phyloP scores from a whole-genome alignment of 2,888 invertebrate species.

The Caenorhabditis auriculariae region DNA sequence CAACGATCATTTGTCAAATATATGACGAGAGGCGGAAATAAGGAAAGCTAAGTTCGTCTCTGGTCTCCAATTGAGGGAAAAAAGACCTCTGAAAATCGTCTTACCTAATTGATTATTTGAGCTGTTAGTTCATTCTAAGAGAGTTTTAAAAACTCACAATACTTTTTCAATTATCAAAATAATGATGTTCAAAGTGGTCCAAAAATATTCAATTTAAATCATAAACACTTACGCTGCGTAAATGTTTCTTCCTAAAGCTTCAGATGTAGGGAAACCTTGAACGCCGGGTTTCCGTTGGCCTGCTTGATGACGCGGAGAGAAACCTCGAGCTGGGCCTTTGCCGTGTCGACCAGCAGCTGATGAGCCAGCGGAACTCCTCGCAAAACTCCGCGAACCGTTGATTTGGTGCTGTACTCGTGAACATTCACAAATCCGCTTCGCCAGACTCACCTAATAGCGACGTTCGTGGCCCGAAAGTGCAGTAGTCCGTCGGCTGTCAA shows the following conservation, averaged over 20 bases:
- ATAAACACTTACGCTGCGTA: not conserved
- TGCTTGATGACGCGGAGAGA: conserved; percentile 23
- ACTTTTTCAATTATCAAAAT: too few species aligned
- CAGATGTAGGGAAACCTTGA: too few species aligned
- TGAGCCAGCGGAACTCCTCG: not conserved
- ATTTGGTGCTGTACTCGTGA: not conserved
- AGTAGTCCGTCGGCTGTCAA: conserved; percentile 9
- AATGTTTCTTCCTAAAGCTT: too few species aligned
- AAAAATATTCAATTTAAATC: not conserved
- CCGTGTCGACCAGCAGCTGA: conserved; percentile 7
- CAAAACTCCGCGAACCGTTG: not conserved
- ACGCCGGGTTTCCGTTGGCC: conserved; percentile 30
- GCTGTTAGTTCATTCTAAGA: too few species aligned
- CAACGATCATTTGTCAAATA: not conserved
- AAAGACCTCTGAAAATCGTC: too few species aligned
- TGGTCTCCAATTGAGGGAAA: too few species aligned
- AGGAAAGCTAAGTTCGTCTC: too few species aligned
- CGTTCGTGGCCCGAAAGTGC: conserved; percentile 6
- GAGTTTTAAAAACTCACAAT: too few species aligned
- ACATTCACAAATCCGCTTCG: not conserved
- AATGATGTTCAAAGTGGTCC: too few species aligned
- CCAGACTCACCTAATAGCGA: conserved; percentile 11
- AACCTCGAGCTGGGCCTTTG: conserved; percentile 3
- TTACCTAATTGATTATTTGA: too few species aligned
- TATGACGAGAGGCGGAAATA: too few species aligned